A percentile compares a stretch with the other conserved stretches of the same genome.
Conservation (phyloP, 1,140 invertebrate genomes). For the Ericerus pela region DNA sequence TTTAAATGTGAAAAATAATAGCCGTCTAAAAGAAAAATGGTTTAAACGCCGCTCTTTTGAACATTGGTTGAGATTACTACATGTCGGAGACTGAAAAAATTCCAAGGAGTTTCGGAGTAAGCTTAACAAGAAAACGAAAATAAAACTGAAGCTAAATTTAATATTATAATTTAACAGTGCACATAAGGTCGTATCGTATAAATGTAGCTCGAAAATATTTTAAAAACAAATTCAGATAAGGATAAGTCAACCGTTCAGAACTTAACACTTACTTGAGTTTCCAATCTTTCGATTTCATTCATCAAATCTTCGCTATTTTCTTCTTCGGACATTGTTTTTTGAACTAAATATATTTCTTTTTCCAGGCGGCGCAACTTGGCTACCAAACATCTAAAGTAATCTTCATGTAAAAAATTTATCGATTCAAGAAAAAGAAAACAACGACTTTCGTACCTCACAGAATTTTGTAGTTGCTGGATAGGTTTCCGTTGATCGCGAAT, state of each 20-base stretch:
- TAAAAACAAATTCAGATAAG: too few relatives aligned
- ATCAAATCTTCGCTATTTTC: conserved; percentile 37
- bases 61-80: too few relatives aligned
- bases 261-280: conserved; percentile 41
- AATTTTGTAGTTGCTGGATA: conserved; percentile 81
- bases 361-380: conserved; percentile 68
- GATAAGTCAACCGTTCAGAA: too few relatives aligned
- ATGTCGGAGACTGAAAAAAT: too few relatives aligned
- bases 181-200: too few relatives aligned
- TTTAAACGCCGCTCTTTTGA: too few relatives aligned
- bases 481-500: conserved; percentile 80
- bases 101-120: too few relatives aligned
- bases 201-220: too few relatives aligned
- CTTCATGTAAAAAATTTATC: not conserved
- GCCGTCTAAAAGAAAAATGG: not conserved
- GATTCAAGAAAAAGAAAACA: not conserved
- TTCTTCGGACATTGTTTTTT: conserved; percentile 62
- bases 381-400: conserved; percentile 42
- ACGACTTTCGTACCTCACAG: conserved; percentile 38
- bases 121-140: too few relatives aligned
- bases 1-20: not conserved
- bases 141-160: too few relatives aligned
- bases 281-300: conserved; percentile 50
- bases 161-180: too few relatives aligned
- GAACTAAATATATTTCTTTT: conserved; percentile 78